phyloP scores from a whole-genome alignment of 2,797 vertebrate genomes.

The Pyrocephalus nanus region DNA sequence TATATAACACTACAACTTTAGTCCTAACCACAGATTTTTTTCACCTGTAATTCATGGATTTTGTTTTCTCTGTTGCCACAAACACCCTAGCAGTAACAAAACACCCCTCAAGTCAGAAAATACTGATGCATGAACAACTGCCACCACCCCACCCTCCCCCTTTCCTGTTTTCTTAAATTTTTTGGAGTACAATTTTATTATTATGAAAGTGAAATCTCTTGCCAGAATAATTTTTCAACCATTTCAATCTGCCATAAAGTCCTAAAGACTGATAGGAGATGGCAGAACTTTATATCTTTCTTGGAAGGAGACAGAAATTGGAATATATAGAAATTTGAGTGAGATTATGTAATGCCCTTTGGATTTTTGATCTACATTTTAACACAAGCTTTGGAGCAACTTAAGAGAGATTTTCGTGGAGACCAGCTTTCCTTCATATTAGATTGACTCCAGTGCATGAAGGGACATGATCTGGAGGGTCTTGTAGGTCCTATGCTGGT shows the following conservation, averaged over 20 bases:
- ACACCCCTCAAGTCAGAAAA: background rate
- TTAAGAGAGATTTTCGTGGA: background rate
- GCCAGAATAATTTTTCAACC: background rate
- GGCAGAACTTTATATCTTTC: background rate
- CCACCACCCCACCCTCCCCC: rapidly evolving
- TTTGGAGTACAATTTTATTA: background rate
- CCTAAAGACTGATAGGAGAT: background rate
- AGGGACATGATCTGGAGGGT: rapidly evolving
- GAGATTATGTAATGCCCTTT: background rate
- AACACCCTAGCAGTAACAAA: rapidly evolving
- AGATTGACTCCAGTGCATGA: background rate
- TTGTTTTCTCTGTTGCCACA: background rate
- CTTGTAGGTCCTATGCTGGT: background rate
- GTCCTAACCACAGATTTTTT: background rate
- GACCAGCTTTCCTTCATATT: background rate
- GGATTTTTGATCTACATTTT: background rate
- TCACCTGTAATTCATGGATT: background rate
- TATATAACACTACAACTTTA: background rate
- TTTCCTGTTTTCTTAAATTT: background rate
- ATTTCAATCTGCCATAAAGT: background rate
- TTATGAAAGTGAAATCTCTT: background rate
- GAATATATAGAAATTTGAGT: background rate
- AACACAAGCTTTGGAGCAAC: background rate
- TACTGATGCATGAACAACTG: background rate
- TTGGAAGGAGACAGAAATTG: background rate